Evolutionary conservation across 2,888 invertebrate genomes (phyloP).

Genomic region (Lasioglossum pauxillum): DNA sequence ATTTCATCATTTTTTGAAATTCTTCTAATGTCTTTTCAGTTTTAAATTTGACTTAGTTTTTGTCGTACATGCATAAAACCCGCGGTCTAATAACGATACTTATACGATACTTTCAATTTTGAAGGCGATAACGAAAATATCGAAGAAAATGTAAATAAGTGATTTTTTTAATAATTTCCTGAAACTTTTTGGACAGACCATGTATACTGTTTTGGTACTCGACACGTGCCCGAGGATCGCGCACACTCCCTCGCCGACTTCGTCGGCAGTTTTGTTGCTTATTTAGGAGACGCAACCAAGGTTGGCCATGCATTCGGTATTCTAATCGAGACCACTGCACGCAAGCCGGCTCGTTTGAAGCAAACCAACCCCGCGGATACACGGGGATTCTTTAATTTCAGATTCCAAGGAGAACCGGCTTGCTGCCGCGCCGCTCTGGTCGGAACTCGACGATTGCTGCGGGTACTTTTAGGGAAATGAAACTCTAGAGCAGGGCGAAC

Average conservation of each 20-base stretch:
- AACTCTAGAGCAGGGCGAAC: slow-evolving; percentile 54
- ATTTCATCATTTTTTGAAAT: too few species aligned
- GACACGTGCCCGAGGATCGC: background rate
- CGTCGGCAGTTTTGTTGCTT: slow-evolving; percentile 13
- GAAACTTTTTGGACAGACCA: background rate
- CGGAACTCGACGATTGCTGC: slow-evolving; percentile 61
- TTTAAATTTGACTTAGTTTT: too few species aligned
- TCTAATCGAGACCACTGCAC: slow-evolving; percentile 23
- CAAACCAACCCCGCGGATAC: slow-evolving; percentile 27
- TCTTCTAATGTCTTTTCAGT: too few species aligned
- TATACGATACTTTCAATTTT: too few species aligned
- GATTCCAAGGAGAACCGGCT: slow-evolving; percentile 52
- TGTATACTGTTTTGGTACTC: background rate
- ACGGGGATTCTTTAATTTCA: slow-evolving; percentile 68
- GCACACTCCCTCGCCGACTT: background rate
- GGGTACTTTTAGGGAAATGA: slow-evolving; percentile 74
- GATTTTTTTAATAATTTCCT: background rate
- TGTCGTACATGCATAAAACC: too few species aligned
- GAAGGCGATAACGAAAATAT: too few species aligned
- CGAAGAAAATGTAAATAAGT: background rate
- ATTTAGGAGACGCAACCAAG: background rate
- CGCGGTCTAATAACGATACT: too few species aligned
- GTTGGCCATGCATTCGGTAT: slow-evolving; percentile 15
- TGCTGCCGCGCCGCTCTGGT: slow-evolving; percentile 12
- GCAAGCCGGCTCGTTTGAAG: slow-evolving; percentile 25